phyloP scores from a whole-genome alignment of 2,888 invertebrate species.

The Adelognathus sp. region DNA sequence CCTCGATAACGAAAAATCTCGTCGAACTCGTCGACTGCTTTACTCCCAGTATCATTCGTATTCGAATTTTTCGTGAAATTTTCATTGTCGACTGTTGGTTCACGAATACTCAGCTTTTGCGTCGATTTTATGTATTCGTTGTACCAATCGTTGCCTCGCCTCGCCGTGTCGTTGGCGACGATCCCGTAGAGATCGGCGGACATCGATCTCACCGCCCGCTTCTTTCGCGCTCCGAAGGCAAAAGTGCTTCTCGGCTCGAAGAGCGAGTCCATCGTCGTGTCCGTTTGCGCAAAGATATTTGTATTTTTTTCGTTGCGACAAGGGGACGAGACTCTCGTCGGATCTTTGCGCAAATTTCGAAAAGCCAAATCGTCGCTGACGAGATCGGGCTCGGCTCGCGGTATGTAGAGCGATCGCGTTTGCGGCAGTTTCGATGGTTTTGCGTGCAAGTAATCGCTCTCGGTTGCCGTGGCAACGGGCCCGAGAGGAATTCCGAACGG shows the following conservation, averaged over 20 bases:
- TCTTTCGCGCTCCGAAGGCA: slow-evolving; percentile 84
- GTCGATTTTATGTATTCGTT: slow-evolving; percentile 48
- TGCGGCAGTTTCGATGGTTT: slow-evolving; percentile 74
- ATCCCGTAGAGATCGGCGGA: slow-evolving; percentile 92
- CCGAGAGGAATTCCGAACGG: slow-evolving; percentile 95
- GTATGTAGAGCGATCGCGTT: slow-evolving; percentile 85
- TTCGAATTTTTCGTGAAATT: slow-evolving; percentile 4
- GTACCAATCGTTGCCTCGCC: slow-evolving; percentile 54
- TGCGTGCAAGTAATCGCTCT: slow-evolving; percentile 91
- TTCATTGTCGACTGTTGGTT: background rate
- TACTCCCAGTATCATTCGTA: slow-evolving; percentile 20
- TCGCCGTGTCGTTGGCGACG: slow-evolving; percentile 82
- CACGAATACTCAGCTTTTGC: slow-evolving; percentile 12
- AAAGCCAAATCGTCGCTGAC: slow-evolving; percentile 94
- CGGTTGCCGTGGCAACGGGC: slow-evolving; percentile 90
- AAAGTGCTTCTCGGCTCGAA: slow-evolving; percentile 31
- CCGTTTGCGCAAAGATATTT: slow-evolving; percentile 5
- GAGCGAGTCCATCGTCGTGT: slow-evolving; percentile 14
- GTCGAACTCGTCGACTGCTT: slow-evolving; percentile 57
- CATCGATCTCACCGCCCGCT: slow-evolving; percentile 90
- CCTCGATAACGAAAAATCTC: slow-evolving; percentile 51
- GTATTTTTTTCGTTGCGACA: slow-evolving; percentile 76
- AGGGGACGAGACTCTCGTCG: slow-evolving; percentile 80
- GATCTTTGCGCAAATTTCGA: slow-evolving; percentile 92
- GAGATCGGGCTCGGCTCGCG: slow-evolving; percentile 89